Evolutionary conservation across 2,113 vertebrate species (phyloP).

Genomic region (Grus americana): DNA sequence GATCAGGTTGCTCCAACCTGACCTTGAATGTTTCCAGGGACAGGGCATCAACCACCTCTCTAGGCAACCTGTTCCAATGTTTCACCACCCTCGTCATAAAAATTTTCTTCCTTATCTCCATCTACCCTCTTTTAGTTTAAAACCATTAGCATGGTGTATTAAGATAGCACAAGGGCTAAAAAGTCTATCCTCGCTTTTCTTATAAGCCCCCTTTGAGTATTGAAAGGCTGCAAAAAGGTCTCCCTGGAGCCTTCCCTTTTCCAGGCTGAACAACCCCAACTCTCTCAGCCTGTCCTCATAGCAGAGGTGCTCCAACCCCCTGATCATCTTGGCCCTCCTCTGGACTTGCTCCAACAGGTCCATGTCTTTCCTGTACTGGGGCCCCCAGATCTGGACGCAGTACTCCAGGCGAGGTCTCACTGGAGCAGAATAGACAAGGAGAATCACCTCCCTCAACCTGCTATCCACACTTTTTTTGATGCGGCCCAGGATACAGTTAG

Average conservation of each 20-base stretch:
- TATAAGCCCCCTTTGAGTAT: background rate
- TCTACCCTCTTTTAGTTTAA: background rate
- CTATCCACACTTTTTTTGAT: background rate
- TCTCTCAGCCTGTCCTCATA: background rate
- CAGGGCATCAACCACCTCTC: background rate
- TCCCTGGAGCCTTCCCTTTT: background rate
- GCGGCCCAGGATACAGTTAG: too few relatives aligned
- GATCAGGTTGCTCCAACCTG: background rate
- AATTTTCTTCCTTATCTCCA: background rate
- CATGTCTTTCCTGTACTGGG: background rate
- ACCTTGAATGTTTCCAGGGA: background rate
- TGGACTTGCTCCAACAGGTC: background rate
- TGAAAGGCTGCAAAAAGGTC: too few relatives aligned
- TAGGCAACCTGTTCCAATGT: background rate
- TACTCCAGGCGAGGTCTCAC: background rate
- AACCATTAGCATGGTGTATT: background rate
- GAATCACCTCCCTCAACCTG: background rate
- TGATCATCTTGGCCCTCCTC: background rate
- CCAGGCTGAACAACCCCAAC: background rate
- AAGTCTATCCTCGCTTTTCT: background rate
- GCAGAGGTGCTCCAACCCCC: background rate
- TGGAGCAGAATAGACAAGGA: background rate
- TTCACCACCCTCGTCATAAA: accelerated
- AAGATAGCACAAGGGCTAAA: background rate
- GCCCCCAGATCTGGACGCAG: accelerated